phyloP scores from a whole-genome alignment of 2,888 invertebrate species.

The Pristionchus exspectatus region DNA sequence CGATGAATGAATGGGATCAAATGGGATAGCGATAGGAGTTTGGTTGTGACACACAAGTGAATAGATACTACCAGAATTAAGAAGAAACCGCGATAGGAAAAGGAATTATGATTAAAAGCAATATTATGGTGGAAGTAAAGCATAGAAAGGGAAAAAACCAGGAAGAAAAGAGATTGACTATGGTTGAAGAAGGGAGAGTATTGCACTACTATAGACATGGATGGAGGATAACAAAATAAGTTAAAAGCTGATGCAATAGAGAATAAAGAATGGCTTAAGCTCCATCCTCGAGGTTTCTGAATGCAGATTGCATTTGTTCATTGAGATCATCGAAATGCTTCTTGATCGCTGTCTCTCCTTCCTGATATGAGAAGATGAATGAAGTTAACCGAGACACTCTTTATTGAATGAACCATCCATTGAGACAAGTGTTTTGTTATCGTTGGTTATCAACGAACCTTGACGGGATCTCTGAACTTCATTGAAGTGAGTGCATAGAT shows the following conservation, averaged over 20 bases:
- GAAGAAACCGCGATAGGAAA: constrained; percentile 11
- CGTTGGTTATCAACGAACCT: too few species aligned
- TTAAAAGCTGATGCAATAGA: constrained; percentile 9
- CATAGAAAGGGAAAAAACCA: background rate
- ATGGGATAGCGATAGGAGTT: background rate
- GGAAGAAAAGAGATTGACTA: constrained; percentile 24
- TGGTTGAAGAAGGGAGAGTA: constrained; percentile 17
- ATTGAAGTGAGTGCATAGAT: constrained; percentile 97
- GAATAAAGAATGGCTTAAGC: background rate
- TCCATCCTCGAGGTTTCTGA: constrained; percentile 95
- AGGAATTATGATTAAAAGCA: background rate
- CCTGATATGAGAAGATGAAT: background rate
- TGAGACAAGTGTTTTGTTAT: too few species aligned
- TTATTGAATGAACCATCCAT: too few species aligned
- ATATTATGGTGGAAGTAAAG: constrained; percentile 15
- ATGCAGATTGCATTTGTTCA: constrained; percentile 96
- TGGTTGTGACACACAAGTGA: constrained; percentile 32
- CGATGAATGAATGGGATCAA: background rate
- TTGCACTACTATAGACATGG: constrained; percentile 13
- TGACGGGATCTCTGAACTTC: constrained; percentile 87
- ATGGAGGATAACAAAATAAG: constrained; percentile 40
- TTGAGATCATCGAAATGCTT: constrained; percentile 95
- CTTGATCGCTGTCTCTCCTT: constrained; percentile 94
- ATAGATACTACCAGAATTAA: constrained; percentile 34
- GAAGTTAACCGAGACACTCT: too few species aligned